Percentiles rank a stretch among this genome's conserved stretches.
These are phyloP conservation scores for Musca vetustissima DNA, from an alignment of 1,140 invertebrate genomes.

Conservation along the genomic window DNA sequence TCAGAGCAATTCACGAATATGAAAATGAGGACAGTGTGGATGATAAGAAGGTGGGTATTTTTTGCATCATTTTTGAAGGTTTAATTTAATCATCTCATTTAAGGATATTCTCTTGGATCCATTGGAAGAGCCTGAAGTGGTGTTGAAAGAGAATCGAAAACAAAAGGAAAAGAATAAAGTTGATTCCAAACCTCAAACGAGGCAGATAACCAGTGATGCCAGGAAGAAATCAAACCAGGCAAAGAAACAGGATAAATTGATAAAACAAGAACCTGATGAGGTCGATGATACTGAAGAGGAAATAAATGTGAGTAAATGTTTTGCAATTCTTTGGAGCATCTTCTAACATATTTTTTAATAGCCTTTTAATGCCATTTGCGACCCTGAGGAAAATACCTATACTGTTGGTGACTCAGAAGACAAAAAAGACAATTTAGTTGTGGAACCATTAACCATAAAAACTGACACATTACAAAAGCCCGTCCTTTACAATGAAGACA, in stretches of 20 bases:
- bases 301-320: too few species aligned
- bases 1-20: background rate
- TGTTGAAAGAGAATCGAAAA: background rate
- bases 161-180: background rate
- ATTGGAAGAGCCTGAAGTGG: background rate
- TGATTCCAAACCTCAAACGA: background rate
- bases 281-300: background rate
- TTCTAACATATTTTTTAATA: too few species aligned
- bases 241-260: background rate
- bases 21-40: background rate
- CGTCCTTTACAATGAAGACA: too few species aligned
- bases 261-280: slow-evolving; percentile 2
- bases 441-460: background rate
- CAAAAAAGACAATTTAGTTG: background rate
- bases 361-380: too few species aligned
- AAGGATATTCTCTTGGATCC: slow-evolving; percentile 13
- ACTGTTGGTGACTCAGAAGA: background rate
- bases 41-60: slow-evolving; percentile 7
- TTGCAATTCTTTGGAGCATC: too few species aligned
- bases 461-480: background rate
- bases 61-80: background rate
- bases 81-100: background rate
- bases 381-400: too few species aligned
- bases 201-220: background rate
- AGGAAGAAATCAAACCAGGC: background rate